Base-by-base conservation (phyloP, 2,888 invertebrate genomes). In the Ischnura elegans region DNA sequence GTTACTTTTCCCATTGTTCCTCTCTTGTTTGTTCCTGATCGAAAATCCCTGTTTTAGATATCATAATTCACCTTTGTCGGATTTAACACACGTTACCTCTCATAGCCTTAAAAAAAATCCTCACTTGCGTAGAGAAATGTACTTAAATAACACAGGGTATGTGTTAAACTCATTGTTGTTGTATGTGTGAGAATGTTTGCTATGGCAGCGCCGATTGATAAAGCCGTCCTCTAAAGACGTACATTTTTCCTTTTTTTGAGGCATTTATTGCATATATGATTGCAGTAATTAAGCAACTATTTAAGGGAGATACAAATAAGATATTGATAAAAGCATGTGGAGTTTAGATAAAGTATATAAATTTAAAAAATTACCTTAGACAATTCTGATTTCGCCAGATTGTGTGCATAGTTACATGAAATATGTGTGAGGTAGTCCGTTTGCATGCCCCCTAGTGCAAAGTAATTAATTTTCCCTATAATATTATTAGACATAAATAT, bases 91-190 rank as follows among this genome's bases (percentile, higher is more conserved):
- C 61, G 8, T 61, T 61, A n/a, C 13, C 61, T n/a, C 25, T n/a
- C 25, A 61, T n/a, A 61, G 25, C n/a, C 87, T 55, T 42, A 51
- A n/a, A 90, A 90, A 66, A 42, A 25, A 19, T 87, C 43, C 90
- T 90, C 90, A 90, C 90, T 51, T 45, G 90, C 90, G 25, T 90
- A 90, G 90, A 90, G 10, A 66, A 21, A 85, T 36, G 36, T 25
- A 66, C 16, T 45, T 90, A 66, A n/a, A 43, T 90, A 90, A 90
- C 90, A 90, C 90, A n/a, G 66, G 45, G 42, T 36, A 66, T 43
- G 8, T 86, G 19, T 6, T 61, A n/a, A 19, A 43, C 61, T 66
- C 8, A 51, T 90, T 90, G 2, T 0, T 43, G 8, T 61, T 42
- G 61, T 90, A 45, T 90, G 66, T 45, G 42, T 43, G 55, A 43